Conservation (phyloP, 2,888 invertebrate species). For the Glomeris marginata region DNA sequence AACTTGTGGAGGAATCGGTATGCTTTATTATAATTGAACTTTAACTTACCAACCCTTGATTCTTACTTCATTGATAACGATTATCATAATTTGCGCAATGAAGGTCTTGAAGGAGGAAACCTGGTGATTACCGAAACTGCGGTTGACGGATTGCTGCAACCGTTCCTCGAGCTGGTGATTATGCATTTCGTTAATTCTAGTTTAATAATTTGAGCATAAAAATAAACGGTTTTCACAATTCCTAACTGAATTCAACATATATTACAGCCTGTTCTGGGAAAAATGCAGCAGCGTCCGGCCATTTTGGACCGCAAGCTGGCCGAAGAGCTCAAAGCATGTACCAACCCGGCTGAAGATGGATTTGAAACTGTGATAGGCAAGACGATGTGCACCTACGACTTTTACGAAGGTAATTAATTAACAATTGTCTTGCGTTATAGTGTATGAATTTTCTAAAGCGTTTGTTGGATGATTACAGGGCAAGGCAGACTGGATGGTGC, state of each 20-base stretch:
- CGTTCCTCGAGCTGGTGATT: conserved; percentile 64
- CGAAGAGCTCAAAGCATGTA: conserved; percentile 58
- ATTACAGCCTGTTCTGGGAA: conserved; percentile 64
- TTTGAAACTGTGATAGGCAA: conserved; percentile 78
- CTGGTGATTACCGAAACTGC: conserved; percentile 87
- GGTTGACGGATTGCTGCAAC: conserved; percentile 69
- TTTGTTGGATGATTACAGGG: conserved; percentile 39
- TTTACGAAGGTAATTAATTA: conserved; percentile 72
- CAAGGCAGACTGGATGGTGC: conserved; percentile 93
- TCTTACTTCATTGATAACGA: neutral
- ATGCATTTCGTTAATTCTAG: too few species aligned
- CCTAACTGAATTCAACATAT: too few species aligned
- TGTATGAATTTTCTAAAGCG: neutral
- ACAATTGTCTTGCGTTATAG: neutral
- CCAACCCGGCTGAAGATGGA: conserved; percentile 54
- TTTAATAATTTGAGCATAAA: too few species aligned
- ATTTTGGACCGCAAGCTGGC: conserved; percentile 65
- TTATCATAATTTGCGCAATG: neutral
- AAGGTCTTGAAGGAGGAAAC: conserved; percentile 66
- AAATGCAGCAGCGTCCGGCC: conserved; percentile 62
- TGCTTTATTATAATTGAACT: conserved; percentile 1
- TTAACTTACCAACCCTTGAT: too few species aligned
- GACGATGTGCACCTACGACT: conserved; percentile 94
- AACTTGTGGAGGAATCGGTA: conserved; percentile 85
- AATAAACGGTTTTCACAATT: too few species aligned